Evolutionary conservation across 2,888 invertebrate genomes (phyloP).

Genomic region (Ophion ellenae): DNA sequence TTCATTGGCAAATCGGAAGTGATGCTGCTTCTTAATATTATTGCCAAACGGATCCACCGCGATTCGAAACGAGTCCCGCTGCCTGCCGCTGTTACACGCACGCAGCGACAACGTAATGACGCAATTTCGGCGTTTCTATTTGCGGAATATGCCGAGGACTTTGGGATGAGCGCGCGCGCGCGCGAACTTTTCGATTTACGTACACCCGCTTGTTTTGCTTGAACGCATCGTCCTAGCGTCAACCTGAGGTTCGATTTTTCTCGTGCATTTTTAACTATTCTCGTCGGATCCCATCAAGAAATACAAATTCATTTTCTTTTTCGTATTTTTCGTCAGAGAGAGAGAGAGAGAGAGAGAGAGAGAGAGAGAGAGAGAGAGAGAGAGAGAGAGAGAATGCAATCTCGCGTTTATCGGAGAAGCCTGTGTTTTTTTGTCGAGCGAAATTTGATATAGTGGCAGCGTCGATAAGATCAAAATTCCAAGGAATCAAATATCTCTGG

Average conservation of each 20-base stretch:
- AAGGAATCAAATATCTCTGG: not conserved
- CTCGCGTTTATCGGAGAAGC: not conserved
- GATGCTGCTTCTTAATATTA: not conserved
- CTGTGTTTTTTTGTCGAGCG: not conserved
- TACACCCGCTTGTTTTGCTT: not conserved
- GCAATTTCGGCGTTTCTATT: constrained; percentile 76
- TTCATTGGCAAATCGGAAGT: not conserved
- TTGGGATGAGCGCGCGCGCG: not conserved
- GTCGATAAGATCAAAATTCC: not conserved
- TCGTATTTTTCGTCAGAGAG: not conserved
- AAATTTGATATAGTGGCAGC: not conserved
- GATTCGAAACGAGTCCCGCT: not conserved
- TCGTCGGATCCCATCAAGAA: not conserved
- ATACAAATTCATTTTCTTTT: not conserved
- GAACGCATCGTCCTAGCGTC: not conserved
- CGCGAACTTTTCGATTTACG: constrained; percentile 17
- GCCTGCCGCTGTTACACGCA: not conserved
- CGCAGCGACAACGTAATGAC: constrained; percentile 60
- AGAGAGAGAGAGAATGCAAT: not conserved
- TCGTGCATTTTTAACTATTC: not conserved
- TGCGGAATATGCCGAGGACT: constrained; percentile 69
- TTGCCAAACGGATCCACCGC: not conserved
- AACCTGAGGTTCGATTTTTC: not conserved
- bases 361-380: not conserved
- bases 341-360: not conserved